These are phyloP conservation scores for Aphaenogaster rudis DNA, from an alignment of 1,140 invertebrate species.

Conservation along the genomic window DNA sequence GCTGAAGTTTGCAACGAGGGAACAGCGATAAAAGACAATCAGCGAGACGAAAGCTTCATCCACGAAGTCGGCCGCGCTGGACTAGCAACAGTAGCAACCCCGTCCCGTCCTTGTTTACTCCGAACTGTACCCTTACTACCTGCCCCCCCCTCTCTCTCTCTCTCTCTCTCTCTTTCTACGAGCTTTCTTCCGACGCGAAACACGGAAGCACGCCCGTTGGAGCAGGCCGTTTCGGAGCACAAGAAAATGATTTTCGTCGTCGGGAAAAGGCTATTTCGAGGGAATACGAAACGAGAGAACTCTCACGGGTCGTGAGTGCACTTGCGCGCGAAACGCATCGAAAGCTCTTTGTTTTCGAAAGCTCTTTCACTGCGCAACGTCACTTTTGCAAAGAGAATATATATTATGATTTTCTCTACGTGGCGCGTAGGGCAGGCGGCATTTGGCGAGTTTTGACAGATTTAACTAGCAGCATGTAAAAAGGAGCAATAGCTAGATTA, in stretches of 20 bases:
- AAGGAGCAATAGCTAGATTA: neutral
- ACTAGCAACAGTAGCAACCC: neutral
- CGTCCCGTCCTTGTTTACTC: constrained; percentile 6
- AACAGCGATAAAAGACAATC: constrained; percentile 68
- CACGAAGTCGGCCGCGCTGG: constrained; percentile 21
- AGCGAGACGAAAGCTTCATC: constrained; percentile 46
- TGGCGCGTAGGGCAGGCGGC: neutral
- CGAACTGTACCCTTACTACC: neutral
- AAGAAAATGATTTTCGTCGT: constrained; percentile 63
- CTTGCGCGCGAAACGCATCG: constrained; percentile 47
- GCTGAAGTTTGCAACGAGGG: constrained; percentile 46
- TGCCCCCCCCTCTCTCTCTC: neutral
- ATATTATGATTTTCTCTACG: constrained; percentile 6
- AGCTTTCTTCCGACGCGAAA: neutral
- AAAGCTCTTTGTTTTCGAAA: constrained; percentile 49
- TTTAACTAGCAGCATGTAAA: neutral
- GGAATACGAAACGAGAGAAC: constrained; percentile 23
- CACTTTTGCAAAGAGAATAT: constrained; percentile 35
- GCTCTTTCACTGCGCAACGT: constrained; percentile 1
- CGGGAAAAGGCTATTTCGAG: constrained; percentile 28
- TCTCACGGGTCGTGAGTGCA: constrained; percentile 24
- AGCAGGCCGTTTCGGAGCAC: neutral
- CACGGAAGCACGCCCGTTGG: neutral
- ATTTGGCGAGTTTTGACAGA: neutral
- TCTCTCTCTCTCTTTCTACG: neutral